Evolutionary conservation across 2,113 vertebrate species (phyloP).

Genomic region (Aramus guarauna): DNA sequence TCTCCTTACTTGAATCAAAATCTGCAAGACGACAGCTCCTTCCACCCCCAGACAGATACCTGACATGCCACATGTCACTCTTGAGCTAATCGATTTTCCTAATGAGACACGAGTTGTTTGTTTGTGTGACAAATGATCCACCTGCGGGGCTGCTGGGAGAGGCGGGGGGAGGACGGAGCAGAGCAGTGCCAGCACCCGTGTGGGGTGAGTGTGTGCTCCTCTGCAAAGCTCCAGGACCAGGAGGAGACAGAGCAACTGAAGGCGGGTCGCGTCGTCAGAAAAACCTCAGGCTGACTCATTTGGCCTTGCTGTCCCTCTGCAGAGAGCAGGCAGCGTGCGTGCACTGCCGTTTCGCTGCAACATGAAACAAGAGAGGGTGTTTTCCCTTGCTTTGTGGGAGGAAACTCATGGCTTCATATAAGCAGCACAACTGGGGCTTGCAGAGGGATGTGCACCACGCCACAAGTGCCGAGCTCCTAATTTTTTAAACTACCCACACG

Average conservation of each 20-base stretch:
- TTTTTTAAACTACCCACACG: accelerated
- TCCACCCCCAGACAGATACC: background rate
- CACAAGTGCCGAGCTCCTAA: background rate
- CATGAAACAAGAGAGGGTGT: background rate
- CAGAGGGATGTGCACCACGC: background rate
- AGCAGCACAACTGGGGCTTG: background rate
- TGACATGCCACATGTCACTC: background rate
- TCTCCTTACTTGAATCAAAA: background rate
- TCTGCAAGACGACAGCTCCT: background rate
- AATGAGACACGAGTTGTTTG: background rate
- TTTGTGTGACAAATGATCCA: conserved; percentile 5
- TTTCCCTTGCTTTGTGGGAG: background rate
- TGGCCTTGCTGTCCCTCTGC: background rate
- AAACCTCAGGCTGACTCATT: background rate
- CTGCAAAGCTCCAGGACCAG: background rate
- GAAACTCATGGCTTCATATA: background rate
- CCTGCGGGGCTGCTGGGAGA: background rate
- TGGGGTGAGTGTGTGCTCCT: background rate
- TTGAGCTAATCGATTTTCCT: background rate
- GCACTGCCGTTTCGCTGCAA: background rate
- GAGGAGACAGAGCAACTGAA: background rate
- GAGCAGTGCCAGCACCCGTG: accelerated
- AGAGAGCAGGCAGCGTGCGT: accelerated
- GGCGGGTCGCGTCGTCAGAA: background rate
- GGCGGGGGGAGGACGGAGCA: background rate